Percentiles rank a stretch among this genome's conserved stretches.
phyloP scores from a whole-genome alignment of 2,113 vertebrate species.

The Pholis gunnellus region DNA sequence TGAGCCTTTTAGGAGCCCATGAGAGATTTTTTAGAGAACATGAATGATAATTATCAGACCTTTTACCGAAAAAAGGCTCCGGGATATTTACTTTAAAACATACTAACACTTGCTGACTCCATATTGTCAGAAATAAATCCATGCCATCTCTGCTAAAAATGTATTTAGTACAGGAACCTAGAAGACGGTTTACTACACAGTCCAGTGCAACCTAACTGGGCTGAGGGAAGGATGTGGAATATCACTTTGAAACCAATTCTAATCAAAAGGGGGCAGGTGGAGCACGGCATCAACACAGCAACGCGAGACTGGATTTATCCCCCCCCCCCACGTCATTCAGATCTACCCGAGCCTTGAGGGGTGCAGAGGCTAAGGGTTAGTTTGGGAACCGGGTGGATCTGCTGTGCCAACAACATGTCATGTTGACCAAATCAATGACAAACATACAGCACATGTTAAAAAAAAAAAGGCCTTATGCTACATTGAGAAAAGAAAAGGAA shows the following conservation, averaged over 20 bases:
- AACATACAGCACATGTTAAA: conserved; percentile 61
- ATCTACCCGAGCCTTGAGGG: conserved; percentile 50
- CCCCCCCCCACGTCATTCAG: conserved; percentile 22
- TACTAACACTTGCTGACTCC: conserved; percentile 1
- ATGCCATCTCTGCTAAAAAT: conserved; percentile 21
- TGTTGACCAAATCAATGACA: conserved; percentile 66
- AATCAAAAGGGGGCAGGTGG: not conserved
- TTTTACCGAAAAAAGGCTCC: not conserved
- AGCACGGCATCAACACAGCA: conserved; percentile 47
- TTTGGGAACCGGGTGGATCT: conserved; percentile 45
- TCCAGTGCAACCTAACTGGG: conserved; percentile 6
- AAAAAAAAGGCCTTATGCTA: conserved; percentile 75
- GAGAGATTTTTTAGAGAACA: conserved; percentile 4
- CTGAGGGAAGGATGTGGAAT: conserved; percentile 9
- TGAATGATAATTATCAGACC: conserved; percentile 12
- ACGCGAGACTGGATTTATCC: conserved; percentile 34
- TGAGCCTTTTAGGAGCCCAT: conserved; percentile 17
- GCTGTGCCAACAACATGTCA: conserved; percentile 60
- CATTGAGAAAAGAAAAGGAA: conserved; percentile 62
- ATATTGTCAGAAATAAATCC: conserved; percentile 32
- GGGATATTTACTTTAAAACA: not conserved
- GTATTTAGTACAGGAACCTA: not conserved
- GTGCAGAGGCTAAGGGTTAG: conserved; percentile 37
- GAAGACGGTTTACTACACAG: conserved; percentile 17
- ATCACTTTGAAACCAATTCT: conserved; percentile 8